Evolutionary conservation across 1,140 invertebrate species (phyloP), one percentile per base, ranked within the genome.

Genomic region (Drosophila gunungcola): DNA sequence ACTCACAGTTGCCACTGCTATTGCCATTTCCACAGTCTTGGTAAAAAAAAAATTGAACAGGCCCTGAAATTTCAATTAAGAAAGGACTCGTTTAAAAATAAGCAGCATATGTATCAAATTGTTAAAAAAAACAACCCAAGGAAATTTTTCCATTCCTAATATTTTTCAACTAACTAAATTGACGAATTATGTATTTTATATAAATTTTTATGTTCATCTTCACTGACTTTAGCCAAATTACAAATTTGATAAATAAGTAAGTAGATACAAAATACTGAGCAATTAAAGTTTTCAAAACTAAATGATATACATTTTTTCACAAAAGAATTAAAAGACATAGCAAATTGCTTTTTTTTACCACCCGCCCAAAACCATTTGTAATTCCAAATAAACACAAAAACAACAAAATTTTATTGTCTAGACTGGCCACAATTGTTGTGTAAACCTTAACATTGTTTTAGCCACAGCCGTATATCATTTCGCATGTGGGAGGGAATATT

Each of bases 391-490:
- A 70, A 53, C 65, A 69, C 43, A 12, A 11, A n/a, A 56, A 32
- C 63, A 43, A 46, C 42, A 48, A 49, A 42, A 72, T 70, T 70
- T 36, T 13, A 12, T 72, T 70, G 68, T 72, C 68, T 72, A 72
- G 68, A 72, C 68, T 70, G 38, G 7, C 68, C 42, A 32, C 65
- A 72, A 72, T 70, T 70, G 63, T 70, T 72, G 52, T 55, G 41
- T 25, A 56, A 53, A n/a, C 51, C 41, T 13, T 48, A 41, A 67
- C 42, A 72, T 70, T 72, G 65, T 72, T 70, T 72, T 74, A 58
- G 57, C 72, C 55, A 42, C 43, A 42, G 56, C 69, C 52, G 72
- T 73, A 78, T 78, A 78, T 86, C 83, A 85, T 85, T 72, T 70
- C 67, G 49, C 78, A 58, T 75, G 70, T 63, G 67, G 67, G 60